A percentile compares a stretch with the other conserved stretches of the same genome.
phyloP scores from a whole-genome alignment of 2,888 invertebrate species.

The Oscheius sp. region DNA sequence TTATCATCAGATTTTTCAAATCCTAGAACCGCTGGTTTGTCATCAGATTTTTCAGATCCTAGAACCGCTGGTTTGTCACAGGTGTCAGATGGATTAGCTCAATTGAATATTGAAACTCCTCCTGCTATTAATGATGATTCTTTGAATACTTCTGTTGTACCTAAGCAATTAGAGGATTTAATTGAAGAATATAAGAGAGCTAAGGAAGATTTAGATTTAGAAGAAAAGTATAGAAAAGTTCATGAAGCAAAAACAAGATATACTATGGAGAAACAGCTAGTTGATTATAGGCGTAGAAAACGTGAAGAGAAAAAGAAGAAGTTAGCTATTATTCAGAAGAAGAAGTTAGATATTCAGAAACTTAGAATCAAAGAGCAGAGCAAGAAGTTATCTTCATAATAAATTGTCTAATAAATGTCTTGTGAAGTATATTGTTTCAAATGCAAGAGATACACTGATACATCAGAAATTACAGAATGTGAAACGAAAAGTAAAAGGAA shows the following conservation, averaged over 20 bases:
- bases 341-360: background rate
- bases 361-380: background rate
- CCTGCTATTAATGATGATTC: too few species aligned
- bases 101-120: too few species aligned
- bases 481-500: slow-evolving; percentile 11
- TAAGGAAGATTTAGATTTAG: background rate
- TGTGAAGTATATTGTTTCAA: slow-evolving; percentile 38
- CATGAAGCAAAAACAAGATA: background rate
- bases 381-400: too few species aligned
- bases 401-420: too few species aligned
- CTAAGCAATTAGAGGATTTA: background rate
- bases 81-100: too few species aligned
- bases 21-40: too few species aligned
- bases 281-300: background rate
- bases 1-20: too few species aligned
- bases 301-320: background rate
- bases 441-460: slow-evolving; percentile 33
- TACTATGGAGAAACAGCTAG: background rate
- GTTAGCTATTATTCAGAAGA: background rate
- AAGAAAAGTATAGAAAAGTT: background rate
- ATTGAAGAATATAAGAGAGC: background rate
- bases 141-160: too few species aligned
- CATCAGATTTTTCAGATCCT: too few species aligned
- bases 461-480: slow-evolving; percentile 12
- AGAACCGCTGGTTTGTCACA: too few species aligned